Evolutionary conservation across 1,140 invertebrate genomes (phyloP).

Genomic region (Caenorhabditis inopinata): DNA sequence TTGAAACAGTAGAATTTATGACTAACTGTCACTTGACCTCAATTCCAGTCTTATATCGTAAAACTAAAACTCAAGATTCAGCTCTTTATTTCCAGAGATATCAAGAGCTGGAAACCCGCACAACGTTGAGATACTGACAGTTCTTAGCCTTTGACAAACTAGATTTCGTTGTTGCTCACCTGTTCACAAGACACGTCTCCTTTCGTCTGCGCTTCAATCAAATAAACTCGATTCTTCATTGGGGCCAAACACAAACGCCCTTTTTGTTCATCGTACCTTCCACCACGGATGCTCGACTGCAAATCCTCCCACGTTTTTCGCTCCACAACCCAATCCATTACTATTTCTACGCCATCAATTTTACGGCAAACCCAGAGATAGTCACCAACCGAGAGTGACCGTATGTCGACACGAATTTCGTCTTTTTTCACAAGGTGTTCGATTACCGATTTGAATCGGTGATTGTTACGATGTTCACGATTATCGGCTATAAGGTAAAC

Average conservation of each 20-base stretch:
- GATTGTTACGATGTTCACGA: conserved; percentile 36
- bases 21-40: too few species aligned
- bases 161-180: too few species aligned
- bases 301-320: conserved; percentile 41
- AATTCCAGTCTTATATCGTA: too few species aligned
- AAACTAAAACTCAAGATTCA: too few species aligned
- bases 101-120: too few species aligned
- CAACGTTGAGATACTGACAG: too few species aligned
- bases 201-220: background rate
- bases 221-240: conserved; percentile 36
- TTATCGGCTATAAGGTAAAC: conserved; percentile 34
- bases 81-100: too few species aligned
- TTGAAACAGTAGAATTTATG: too few species aligned
- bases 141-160: too few species aligned
- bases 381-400: conserved; percentile 33
- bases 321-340: conserved; percentile 44
- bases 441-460: background rate
- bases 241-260: conserved; percentile 3
- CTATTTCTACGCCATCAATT: conserved; percentile 35
- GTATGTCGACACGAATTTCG: conserved; percentile 32
- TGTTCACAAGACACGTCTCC: conserved; percentile 24
- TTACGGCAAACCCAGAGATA: conserved; percentile 37
- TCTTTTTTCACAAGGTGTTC: conserved; percentile 17
- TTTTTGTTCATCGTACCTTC: conserved; percentile 39
- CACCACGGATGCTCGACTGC: conserved; percentile 36